phyloP scores from a whole-genome alignment of 2,797 vertebrate genomes.

The Muraenolepis orangiensis region DNA sequence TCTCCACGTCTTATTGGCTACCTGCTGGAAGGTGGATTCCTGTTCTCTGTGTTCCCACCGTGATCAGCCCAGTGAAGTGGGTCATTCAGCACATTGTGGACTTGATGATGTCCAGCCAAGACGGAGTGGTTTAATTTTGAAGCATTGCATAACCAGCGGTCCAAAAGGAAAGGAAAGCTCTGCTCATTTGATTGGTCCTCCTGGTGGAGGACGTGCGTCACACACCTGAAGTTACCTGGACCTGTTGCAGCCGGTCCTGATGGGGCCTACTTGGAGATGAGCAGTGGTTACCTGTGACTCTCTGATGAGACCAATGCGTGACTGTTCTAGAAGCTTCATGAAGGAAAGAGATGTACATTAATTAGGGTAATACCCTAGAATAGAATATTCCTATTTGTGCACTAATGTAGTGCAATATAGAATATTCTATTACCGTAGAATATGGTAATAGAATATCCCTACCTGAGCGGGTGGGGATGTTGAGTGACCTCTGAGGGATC shows the following conservation, averaged over 20 bases:
- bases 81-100: not conserved
- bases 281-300: slow-evolving; percentile 9
- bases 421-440: too few relatives aligned
- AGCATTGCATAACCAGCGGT: not conserved
- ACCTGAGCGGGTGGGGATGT: too few relatives aligned
- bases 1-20: not conserved
- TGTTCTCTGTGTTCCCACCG: not conserved
- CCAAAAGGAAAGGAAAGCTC: not conserved
- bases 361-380: too few relatives aligned
- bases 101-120: not conserved
- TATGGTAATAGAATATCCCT: too few relatives aligned
- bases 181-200: not conserved
- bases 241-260: not conserved
- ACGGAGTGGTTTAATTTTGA: not conserved
- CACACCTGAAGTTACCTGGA: not conserved
- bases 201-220: not conserved
- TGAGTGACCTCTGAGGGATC: too few relatives aligned
- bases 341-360: too few relatives aligned
- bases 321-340: too few relatives aligned
- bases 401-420: too few relatives aligned
- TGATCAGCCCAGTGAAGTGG: not conserved
- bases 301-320: too few relatives aligned
- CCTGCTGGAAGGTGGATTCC: not conserved
- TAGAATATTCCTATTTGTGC: too few relatives aligned
- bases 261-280: slow-evolving; percentile 15